Evolutionary conservation across 2,113 vertebrate genomes (phyloP).

Genomic region (Urocitellus parryii): DNA sequence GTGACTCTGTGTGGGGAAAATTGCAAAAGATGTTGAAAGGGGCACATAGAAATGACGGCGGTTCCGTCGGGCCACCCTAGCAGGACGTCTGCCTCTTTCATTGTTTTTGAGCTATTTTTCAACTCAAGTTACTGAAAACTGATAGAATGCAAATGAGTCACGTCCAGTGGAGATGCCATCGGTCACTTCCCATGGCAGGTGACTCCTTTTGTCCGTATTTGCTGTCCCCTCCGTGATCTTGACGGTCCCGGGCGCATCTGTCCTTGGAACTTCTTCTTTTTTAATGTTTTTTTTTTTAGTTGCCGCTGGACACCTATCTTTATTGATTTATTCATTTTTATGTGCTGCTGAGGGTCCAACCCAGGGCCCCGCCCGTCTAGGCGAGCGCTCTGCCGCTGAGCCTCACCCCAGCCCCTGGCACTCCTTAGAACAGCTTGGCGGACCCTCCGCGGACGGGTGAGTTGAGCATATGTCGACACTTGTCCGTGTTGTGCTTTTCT

Average conservation of each 20-base stretch:
- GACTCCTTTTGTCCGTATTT: background rate
- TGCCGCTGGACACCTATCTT: too few species aligned
- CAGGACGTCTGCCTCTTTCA: background rate
- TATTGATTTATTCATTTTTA: too few species aligned
- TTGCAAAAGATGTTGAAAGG: background rate
- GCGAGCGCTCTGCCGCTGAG: too few species aligned
- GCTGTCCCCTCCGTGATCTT: background rate
- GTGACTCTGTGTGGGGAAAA: too few species aligned
- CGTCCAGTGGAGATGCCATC: background rate
- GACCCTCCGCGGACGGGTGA: background rate
- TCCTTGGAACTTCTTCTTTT: background rate
- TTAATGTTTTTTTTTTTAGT: too few species aligned
- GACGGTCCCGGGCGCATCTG: background rate
- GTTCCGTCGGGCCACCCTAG: background rate
- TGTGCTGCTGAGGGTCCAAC: too few species aligned
- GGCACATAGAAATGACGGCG: background rate
- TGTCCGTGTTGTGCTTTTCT: background rate
- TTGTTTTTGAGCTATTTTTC: slow-evolving; percentile 18
- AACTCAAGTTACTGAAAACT: background rate
- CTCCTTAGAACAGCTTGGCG: background rate
- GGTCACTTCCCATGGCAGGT: background rate
- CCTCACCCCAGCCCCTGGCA: too few species aligned
- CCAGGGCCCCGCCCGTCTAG: too few species aligned
- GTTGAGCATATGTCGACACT: background rate
- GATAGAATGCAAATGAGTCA: background rate